phyloP scores from a whole-genome alignment of 2,888 invertebrate species.

The Phytoseiulus persimilis region DNA sequence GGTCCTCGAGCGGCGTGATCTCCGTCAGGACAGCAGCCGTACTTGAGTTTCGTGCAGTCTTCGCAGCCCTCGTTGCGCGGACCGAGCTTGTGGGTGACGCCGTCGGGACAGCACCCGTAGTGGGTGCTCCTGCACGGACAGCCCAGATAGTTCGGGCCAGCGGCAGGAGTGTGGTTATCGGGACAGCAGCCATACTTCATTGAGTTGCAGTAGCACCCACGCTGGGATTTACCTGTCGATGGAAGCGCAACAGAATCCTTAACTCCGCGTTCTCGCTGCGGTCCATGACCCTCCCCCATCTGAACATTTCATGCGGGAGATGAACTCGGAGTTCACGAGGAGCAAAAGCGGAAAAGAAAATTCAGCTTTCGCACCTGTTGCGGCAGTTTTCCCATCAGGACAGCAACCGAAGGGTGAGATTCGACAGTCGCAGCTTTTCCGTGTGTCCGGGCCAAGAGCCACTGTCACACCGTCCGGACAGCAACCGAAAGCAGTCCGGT shows the following conservation, averaged over 20 bases:
- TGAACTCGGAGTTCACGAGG: no score
- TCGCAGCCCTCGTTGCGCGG: slow-evolving; percentile 67
- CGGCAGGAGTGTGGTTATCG: slow-evolving; percentile 52
- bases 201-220: slow-evolving; percentile 40
- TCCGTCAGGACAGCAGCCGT: slow-evolving; percentile 87
- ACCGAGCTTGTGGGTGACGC: slow-evolving; percentile 74
- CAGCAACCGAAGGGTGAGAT: slow-evolving; percentile 55
- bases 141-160: slow-evolving; percentile 63
- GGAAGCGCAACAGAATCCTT: neutral
- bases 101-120: slow-evolving; percentile 81
- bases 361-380: slow-evolving; percentile 66
- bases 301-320: no score
- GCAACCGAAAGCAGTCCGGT: slow-evolving; percentile 55
- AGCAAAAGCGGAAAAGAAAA: no score
- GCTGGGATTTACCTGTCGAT: neutral
- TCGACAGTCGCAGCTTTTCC: slow-evolving; percentile 51
- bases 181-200: slow-evolving; percentile 47
- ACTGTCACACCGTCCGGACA: slow-evolving; percentile 50
- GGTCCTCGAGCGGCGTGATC: slow-evolving; percentile 56
- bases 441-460: slow-evolving; percentile 59
- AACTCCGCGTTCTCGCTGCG: no score
- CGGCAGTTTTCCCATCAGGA: slow-evolving; percentile 56
- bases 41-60: slow-evolving; percentile 54
- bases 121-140: slow-evolving; percentile 60
- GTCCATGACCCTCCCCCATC: no score